Conservation (phyloP, 2,888 invertebrate genomes). For the Thera britannica region DNA sequence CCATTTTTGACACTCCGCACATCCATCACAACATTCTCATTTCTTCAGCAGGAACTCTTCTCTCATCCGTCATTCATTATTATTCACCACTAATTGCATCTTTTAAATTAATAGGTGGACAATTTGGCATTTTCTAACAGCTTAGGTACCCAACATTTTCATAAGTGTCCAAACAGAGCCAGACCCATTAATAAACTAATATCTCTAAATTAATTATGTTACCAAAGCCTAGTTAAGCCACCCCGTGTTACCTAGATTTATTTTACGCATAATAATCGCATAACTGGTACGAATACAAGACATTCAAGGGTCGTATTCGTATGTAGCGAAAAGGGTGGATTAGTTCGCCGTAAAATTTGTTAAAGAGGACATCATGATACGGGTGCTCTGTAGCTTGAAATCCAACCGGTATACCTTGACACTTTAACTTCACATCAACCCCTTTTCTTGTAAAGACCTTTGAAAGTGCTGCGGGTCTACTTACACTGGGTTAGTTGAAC, state of each 20-base stretch:
- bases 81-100: too few relatives aligned
- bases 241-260: conserved; percentile 76
- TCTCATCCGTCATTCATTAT: too few relatives aligned
- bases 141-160: conserved; percentile 1
- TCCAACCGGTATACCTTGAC: conserved; percentile 52
- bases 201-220: conserved; percentile 71
- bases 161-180: conserved; percentile 25
- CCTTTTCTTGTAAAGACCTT: neutral
- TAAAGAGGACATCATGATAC: conserved; percentile 74
- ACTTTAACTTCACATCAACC: conserved; percentile 28
- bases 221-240: conserved; percentile 61
- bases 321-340: conserved; percentile 75
- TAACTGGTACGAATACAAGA: conserved; percentile 74
- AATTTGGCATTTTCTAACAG: neutral
- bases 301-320: conserved; percentile 68
- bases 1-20: too few relatives aligned
- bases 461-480: conserved; percentile 34
- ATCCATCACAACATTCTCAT: too few relatives aligned
- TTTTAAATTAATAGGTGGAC: too few relatives aligned
- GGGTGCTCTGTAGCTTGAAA: conserved; percentile 67
- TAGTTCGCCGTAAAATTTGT: conserved; percentile 82
- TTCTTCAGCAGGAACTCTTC: too few relatives aligned
- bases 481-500: conserved; percentile 53
- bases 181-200: conserved; percentile 57
- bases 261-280: conserved; percentile 77